phyloP scores from a whole-genome alignment of 2,113 vertebrate species.

The Chloropsis cyanopogon region DNA sequence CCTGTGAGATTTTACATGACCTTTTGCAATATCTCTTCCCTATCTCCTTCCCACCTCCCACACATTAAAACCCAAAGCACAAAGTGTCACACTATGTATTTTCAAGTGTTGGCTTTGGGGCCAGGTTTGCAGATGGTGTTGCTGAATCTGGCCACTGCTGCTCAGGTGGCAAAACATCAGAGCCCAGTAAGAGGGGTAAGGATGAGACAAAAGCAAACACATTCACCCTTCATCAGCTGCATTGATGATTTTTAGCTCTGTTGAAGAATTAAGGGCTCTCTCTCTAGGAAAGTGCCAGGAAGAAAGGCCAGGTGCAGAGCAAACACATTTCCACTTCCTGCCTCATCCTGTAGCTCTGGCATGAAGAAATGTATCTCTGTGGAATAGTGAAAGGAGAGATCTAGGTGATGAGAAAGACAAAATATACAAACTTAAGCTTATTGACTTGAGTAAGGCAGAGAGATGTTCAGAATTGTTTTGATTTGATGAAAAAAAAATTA shows the following conservation, averaged over 20 bases:
- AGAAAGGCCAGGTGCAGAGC: not conserved
- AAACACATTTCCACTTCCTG: not conserved
- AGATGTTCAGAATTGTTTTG: not conserved
- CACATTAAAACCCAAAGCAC: accelerated
- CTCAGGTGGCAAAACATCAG: not conserved
- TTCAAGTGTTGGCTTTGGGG: not conserved
- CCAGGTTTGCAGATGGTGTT: not conserved
- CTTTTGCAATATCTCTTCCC: not conserved
- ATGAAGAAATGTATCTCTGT: not conserved
- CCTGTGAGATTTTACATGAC: not conserved
- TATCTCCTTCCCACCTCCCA: not conserved
- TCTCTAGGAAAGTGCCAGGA: not conserved
- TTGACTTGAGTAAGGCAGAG: not conserved
- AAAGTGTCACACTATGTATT: not conserved
- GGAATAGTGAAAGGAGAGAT: not conserved
- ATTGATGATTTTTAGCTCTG: not conserved
- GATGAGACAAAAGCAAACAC: not conserved
- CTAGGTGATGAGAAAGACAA: not conserved
- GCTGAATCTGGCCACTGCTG: not conserved
- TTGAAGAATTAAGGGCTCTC: not conserved
- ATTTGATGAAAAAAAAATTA: not conserved
- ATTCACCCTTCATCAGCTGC: not conserved
- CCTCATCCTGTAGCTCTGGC: not conserved
- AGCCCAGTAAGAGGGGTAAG: not conserved
- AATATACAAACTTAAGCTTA: not conserved